Percentiles rank a stretch among this genome's conserved stretches.
These are phyloP conservation scores for Xiphophorus couchianus DNA, from an alignment of 2,113 vertebrate genomes.

Conservation along the genomic window DNA sequence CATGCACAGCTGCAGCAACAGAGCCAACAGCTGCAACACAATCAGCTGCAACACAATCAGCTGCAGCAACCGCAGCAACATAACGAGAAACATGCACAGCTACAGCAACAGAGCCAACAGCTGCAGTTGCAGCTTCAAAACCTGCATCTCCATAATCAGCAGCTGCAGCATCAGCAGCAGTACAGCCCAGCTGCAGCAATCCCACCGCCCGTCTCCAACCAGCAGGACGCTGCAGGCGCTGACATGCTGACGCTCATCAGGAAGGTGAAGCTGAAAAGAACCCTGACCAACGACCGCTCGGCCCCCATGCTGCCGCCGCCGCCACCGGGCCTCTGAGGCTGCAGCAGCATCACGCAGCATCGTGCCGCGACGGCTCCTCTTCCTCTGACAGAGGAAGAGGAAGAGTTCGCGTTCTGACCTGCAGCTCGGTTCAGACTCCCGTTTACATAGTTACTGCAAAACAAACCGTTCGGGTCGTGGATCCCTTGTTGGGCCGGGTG, in stretches of 20 bases:
- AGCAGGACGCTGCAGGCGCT: conserved; percentile 7
- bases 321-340: conserved; percentile 60
- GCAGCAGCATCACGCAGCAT: background rate
- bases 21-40: background rate
- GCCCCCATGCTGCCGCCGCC: conserved; percentile 76
- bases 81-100: too few species aligned
- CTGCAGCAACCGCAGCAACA: conserved; percentile 56
- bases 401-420: too few species aligned
- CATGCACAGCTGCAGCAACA: conserved; percentile 5
- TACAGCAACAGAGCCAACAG: too few species aligned
- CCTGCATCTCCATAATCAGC: background rate
- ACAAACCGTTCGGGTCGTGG: too few species aligned
- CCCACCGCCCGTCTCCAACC: background rate
- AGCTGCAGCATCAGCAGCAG: conserved; percentile 7
- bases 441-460: too few species aligned
- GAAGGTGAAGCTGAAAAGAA: conserved; percentile 75
- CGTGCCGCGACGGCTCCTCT: too few species aligned
- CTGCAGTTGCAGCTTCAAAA: too few species aligned
- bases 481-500: background rate
- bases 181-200: conserved; percentile 19
- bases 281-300: conserved; percentile 82
- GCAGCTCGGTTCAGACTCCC: background rate
- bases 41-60: background rate
- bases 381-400: background rate
- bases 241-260: conserved; percentile 78